Evolutionary conservation across 1,140 invertebrate species (phyloP), one percentile per base, ranked within the genome.

Genomic region (Pygmarrhopalites habei): DNA sequence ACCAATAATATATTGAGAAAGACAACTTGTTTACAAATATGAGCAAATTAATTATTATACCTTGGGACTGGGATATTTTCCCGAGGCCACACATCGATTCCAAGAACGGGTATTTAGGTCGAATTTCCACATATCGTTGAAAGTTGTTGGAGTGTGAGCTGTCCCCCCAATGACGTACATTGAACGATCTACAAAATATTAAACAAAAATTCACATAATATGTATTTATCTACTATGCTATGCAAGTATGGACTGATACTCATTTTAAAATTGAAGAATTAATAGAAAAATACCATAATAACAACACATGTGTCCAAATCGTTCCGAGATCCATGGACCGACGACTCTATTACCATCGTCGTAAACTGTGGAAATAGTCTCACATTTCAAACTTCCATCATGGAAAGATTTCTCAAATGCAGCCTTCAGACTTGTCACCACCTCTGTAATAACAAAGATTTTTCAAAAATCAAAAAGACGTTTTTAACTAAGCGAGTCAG

Each of bases 61-160:
- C 80, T 97, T 98, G 3, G 95, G 94, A 5, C 90, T 90, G 29
- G 95, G 95, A 80, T 96, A 96, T 39, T 84, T 88, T 26, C 93
- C 93, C 76, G 85, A 85, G 1, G 88, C 85, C 14, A 88, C 75
- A 0, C 88, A 86, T 71, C 89, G 80, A 5, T 85, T 79, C 93
- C 93, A 96, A 69, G 84, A 80, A 73, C 90, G 80, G 47, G 82
- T 86, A 7, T 87, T 86, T 46, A 97, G 80, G 80, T 98, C 90
- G 75, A 97, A 85, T 68, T 83, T 82, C 95, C 95, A 98, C 10
- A 98, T 79, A 79, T 98, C 95, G 81, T 98, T 98, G 72, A 97
- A 98, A 12, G 94, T 92, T 21, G 95, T 97, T 71, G 86, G 87
- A 39, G 89, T 87, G 30, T 88, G 87, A n/a, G 92, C 95, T 70